Evolutionary conservation across 2,113 vertebrate species (phyloP), one percentile per base, ranked within the genome.

Genomic region (Promerops cafer): DNA sequence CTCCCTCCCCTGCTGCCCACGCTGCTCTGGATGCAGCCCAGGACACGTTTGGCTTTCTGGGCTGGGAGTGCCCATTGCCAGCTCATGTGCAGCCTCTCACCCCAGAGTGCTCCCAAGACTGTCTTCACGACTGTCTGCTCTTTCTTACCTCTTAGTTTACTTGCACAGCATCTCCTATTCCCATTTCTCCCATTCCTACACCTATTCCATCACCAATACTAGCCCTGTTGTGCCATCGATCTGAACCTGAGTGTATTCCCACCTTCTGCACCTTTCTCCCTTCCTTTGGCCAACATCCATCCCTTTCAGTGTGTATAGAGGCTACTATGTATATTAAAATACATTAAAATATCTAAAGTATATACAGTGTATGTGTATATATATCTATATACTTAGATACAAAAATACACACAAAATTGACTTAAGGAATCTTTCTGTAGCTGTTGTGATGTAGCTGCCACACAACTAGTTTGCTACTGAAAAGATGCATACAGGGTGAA

Each of bases 41-140:
- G 33, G 68, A 16, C 1, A 9, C 0, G 0, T 3, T 1, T 42
- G 59, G 35, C 30, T 42, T 3, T 44, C 50, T 44, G 68, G 22
- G 68, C 52, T 20, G 16, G 4, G 3, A 30, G 23, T 4, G 3
- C 3, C 3, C 19, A 39, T 2, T 2, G 37, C 39, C 7, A 4
- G 19, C 0, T 45, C 28, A 24, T 9, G 13, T 26, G 33, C 77
- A 13, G 37, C 19, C 16, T 59, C 23, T 16, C 45, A 74, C 4
- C 11, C 16, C 6, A 2, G 22, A 37, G 33, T 28, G 74, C 7
- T 2, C 18, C 9, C 23, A 50, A 42, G 17, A 13, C 30, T 26
- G 7, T 47, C 28, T 61, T 71, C 42, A 68, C 37, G 30, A 60
- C 0, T 13, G 4, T 15, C 13, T 1, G 2, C 11, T 60, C 39